phyloP scores from a whole-genome alignment of 2,113 vertebrate genomes.

The Tapirus terrestris region DNA sequence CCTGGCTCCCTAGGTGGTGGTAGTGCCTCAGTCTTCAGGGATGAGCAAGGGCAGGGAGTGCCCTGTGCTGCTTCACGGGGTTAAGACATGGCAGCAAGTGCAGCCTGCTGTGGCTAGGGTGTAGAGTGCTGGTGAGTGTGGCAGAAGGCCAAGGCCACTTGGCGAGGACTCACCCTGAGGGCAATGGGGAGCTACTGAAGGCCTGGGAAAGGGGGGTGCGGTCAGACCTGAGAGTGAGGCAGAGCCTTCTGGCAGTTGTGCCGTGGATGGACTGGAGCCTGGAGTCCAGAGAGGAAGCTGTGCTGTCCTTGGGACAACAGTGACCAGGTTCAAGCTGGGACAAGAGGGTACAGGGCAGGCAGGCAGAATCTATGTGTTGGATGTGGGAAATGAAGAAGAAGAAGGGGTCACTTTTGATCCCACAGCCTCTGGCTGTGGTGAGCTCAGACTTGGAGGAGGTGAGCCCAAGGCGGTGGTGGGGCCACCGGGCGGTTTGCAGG shows the following conservation, averaged over 20 bases:
- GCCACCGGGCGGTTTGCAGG: background rate
- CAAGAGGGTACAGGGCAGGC: background rate
- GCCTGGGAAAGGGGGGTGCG: background rate
- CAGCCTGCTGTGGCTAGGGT: background rate
- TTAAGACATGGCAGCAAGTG: background rate
- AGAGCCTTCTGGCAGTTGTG: background rate
- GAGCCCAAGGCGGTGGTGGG: background rate
- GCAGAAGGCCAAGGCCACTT: background rate
- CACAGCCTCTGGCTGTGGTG: background rate
- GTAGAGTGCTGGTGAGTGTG: no score
- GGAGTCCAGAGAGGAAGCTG: background rate
- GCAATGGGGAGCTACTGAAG: background rate
- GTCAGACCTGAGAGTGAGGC: background rate
- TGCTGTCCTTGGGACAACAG: background rate
- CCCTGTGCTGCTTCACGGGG: background rate
- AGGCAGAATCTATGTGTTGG: background rate
- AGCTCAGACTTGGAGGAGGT: background rate
- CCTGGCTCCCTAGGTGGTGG: background rate
- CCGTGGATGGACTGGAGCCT: background rate
- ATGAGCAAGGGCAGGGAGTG: background rate
- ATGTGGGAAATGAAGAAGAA: background rate
- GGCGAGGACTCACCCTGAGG: background rate
- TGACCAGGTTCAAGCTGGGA: background rate
- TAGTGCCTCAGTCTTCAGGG: background rate
- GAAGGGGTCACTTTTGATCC: background rate